Evolutionary conservation across 2,888 invertebrate genomes (phyloP).

Genomic region (Xestia xanthographa): DNA sequence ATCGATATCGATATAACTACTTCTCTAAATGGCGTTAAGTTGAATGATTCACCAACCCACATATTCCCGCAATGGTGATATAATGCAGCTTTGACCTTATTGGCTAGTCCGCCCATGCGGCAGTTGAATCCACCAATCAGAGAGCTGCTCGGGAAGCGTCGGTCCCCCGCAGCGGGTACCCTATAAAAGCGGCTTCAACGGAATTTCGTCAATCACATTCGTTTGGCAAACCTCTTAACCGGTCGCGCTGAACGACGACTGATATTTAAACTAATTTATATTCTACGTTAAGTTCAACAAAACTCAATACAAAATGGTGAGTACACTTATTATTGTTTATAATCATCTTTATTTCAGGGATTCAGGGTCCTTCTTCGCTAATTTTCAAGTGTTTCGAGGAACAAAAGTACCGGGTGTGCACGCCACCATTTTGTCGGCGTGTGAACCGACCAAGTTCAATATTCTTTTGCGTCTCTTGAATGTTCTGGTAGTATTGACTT

Average conservation of each 20-base stretch:
- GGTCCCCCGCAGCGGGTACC: conserved; percentile 83
- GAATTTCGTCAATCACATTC: conserved; percentile 88
- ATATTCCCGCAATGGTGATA: conserved; percentile 89
- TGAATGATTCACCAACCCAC: conserved; percentile 84
- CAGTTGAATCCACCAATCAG: conserved; percentile 87
- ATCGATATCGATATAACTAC: conserved; percentile 48
- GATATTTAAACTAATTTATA: conserved; percentile 84
- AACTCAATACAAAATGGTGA: conserved; percentile 89
- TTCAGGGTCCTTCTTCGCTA: conserved; percentile 23
- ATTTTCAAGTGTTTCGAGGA: conserved; percentile 53
- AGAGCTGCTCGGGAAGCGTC: conserved; percentile 84
- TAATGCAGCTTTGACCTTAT: conserved; percentile 85
- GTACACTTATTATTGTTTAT: conserved; percentile 69
- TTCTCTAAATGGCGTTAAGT: conserved; percentile 70
- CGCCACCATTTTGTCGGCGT: conserved; percentile 87
- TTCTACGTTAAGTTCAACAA: conserved; percentile 86
- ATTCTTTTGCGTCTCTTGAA: conserved; percentile 14
- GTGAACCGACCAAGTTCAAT: conserved; percentile 65
- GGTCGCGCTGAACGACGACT: conserved; percentile 91
- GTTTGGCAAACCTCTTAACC: conserved; percentile 93
- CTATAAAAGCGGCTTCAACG: conserved; percentile 91
- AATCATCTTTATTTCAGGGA: conserved; percentile 41
- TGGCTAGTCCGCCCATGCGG: conserved; percentile 87
- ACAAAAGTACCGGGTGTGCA: conserved; percentile 76
- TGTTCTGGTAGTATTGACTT: conserved; percentile 22